These are phyloP conservation scores for Ichneumoninae sp. DNA, from an alignment of 2,888 invertebrate genomes.

Conservation along the genomic window DNA sequence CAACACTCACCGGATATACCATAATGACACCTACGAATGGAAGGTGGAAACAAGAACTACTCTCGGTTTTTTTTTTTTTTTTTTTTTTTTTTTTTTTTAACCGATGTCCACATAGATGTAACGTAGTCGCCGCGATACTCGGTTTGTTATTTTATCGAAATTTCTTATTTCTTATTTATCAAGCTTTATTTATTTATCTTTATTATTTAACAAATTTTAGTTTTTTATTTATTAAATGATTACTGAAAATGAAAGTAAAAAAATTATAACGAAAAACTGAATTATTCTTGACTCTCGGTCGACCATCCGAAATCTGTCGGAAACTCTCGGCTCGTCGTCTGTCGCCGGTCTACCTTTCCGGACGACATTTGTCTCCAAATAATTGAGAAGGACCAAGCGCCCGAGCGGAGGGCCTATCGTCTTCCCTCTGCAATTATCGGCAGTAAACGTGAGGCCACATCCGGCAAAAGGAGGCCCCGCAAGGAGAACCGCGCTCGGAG, in stretches of 20 bases:
- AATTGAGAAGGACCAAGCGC: constrained; percentile 79
- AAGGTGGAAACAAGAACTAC: constrained; percentile 39
- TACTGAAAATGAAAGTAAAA: not conserved
- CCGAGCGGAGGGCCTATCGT: constrained; percentile 55
- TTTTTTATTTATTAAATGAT: too few relatives aligned
- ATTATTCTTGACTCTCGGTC: not conserved
- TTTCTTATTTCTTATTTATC: not conserved
- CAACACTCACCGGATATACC: constrained; percentile 43
- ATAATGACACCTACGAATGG: constrained; percentile 21
- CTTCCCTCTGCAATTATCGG: constrained; percentile 83
- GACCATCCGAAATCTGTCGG: constrained; percentile 23
- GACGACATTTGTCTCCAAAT: constrained; percentile 81
- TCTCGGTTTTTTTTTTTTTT: not conserved
- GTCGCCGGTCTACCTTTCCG: constrained; percentile 57
- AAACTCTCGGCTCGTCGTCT: constrained; percentile 41
- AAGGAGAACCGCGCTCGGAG: constrained; percentile 58
- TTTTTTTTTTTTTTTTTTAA: constrained; percentile 41
- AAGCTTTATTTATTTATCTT: not conserved
- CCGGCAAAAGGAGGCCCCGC: constrained; percentile 77
- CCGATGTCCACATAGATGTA: constrained; percentile 25
- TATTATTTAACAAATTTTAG: too few relatives aligned
- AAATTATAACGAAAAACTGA: not conserved
- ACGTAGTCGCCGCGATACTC: not conserved
- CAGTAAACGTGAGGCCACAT: constrained; percentile 84
- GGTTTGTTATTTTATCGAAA: not conserved